Percentiles rank a stretch among this genome's conserved stretches.
phyloP scores from a whole-genome alignment of 2,113 vertebrate species.

The Coreoperca whiteheadi region DNA sequence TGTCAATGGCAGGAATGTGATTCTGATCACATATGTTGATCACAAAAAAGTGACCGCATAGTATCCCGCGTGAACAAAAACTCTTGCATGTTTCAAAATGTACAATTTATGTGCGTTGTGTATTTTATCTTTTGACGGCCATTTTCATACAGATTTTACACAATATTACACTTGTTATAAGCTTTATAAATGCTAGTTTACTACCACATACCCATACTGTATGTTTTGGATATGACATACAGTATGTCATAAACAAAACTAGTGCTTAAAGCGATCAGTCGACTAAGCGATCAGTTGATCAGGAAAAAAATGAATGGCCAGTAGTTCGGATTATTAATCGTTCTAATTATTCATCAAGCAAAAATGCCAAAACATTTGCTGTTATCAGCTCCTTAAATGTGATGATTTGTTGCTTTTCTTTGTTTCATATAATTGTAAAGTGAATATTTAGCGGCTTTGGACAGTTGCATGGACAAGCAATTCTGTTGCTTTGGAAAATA shows the following conservation, averaged over 20 bases:
- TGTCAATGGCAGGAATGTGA: slow-evolving; percentile 21
- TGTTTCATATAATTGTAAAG: neutral
- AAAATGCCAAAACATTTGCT: neutral
- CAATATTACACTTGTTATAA: neutral
- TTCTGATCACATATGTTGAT: slow-evolving; percentile 1
- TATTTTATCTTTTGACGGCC: neutral
- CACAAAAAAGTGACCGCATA: neutral
- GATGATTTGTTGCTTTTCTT: neutral
- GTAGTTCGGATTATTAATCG: no score
- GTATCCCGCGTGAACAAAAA: neutral
- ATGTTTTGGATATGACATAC: neutral
- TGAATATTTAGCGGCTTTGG: neutral
- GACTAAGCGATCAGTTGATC: no score
- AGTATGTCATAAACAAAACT: neutral
- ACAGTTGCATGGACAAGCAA: neutral
- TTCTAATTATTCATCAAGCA: no score
- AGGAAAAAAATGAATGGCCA: no score
- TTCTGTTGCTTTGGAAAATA: neutral
- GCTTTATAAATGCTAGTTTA: neutral
- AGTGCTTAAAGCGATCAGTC: neutral
- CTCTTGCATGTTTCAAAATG: neutral
- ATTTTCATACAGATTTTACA: slow-evolving; percentile 1
- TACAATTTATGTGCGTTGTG: neutral
- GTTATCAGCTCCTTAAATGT: neutral
- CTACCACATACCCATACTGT: neutral